A percentile compares a stretch with the other conserved stretches of the same genome.
These are phyloP conservation scores for Scleropages formosus DNA, from an alignment of 2,797 vertebrate genomes.

Conservation along the genomic window DNA sequence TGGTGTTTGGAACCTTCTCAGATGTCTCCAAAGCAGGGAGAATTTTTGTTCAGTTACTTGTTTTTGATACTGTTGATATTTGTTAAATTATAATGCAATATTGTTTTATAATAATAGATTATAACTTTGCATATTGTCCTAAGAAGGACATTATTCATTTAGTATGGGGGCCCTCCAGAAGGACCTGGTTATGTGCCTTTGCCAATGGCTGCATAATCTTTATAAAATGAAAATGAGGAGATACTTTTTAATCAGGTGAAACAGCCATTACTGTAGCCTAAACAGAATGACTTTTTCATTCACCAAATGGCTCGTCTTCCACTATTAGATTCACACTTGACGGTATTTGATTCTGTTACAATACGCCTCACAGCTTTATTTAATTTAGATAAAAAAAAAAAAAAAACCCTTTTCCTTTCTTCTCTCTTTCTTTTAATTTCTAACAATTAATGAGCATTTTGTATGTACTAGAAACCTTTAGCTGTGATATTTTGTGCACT, in stretches of 20 bases:
- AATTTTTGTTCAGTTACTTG: conserved; percentile 1
- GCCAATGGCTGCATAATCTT: conserved; percentile 11
- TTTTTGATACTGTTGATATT: conserved; percentile 7
- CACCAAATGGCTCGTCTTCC: not conserved
- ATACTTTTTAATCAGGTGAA: not conserved
- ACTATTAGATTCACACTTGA: not conserved
- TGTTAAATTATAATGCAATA: not conserved
- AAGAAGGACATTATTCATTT: too few species aligned
- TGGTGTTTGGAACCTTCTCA: not conserved
- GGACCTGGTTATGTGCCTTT: not conserved
- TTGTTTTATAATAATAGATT: conserved; percentile 20
- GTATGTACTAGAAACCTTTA: conserved; percentile 32
- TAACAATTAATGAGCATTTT: conserved; percentile 46
- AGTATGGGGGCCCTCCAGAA: not conserved
- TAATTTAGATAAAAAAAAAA: too few species aligned
- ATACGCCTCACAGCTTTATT: not conserved
- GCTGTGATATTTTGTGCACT: conserved; percentile 27
- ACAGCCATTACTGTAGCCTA: not conserved
- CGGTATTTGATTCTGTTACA: not conserved
- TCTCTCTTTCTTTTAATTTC: conserved; percentile 40
- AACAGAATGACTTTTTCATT: not conserved
- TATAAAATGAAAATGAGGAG: not conserved
- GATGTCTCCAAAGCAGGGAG: not conserved
- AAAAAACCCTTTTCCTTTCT: conserved; percentile 6
- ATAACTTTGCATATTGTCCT: not conserved